phyloP scores from a whole-genome alignment of 1,140 invertebrate genomes.

The Drosophila tropicalis region DNA sequence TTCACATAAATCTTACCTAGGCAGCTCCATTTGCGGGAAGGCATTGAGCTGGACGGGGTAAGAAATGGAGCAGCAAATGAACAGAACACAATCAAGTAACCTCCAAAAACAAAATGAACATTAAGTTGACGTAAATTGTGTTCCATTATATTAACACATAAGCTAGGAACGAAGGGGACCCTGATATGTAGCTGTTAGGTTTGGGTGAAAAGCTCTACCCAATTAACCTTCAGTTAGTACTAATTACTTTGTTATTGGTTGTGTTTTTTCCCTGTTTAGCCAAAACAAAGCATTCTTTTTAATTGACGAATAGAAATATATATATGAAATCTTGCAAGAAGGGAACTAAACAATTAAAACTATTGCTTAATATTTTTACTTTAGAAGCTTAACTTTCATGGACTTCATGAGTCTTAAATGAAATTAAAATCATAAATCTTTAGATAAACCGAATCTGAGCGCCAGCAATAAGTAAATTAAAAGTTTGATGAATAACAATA shows the following conservation, averaged over 20 bases:
- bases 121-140: slow-evolving; percentile 83
- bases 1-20: slow-evolving; percentile 75
- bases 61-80: slow-evolving; percentile 72
- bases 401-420: no score
- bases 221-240: slow-evolving; percentile 65
- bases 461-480: slow-evolving; percentile 46
- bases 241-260: slow-evolving; percentile 59
- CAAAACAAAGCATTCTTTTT: slow-evolving; percentile 13
- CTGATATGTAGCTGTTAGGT: background rate
- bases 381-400: no score
- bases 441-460: slow-evolving; percentile 31
- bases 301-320: background rate
- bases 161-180: slow-evolving; percentile 12
- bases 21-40: slow-evolving; percentile 22
- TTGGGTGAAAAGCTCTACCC: slow-evolving; percentile 30
- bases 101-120: slow-evolving; percentile 58
- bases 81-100: slow-evolving; percentile 30
- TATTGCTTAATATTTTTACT: background rate
- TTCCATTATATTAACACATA: slow-evolving; percentile 80
- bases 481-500: slow-evolving; percentile 35
- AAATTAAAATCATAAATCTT: slow-evolving; percentile 47
- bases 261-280: background rate
- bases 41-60: slow-evolving; percentile 32
- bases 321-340: no score
- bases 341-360: no score